phyloP scores from a whole-genome alignment of 2,888 invertebrate genomes.

The Lymantria monacha region DNA sequence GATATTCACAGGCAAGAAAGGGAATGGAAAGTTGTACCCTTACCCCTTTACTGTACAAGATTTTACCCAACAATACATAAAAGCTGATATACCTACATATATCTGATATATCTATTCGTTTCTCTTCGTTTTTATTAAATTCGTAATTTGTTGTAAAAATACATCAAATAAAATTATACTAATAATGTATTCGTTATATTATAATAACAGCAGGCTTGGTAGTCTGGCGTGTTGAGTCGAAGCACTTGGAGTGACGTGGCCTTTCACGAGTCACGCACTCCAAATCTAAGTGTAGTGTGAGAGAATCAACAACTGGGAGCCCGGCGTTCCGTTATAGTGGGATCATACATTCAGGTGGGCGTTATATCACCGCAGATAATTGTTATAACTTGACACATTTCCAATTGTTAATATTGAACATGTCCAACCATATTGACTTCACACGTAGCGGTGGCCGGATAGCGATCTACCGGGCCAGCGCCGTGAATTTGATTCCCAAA shows the following conservation, averaged over 20 bases:
- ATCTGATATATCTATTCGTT: no score
- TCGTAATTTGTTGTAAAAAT: background rate
- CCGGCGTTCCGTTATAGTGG: slow-evolving; percentile 34
- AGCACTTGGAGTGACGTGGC: slow-evolving; percentile 41
- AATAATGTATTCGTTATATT: background rate
- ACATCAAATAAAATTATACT: background rate
- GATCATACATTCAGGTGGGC: slow-evolving; percentile 41
- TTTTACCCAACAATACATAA: no score
- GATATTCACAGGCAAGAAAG: no score
- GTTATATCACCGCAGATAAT: slow-evolving; percentile 37
- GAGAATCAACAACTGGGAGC: slow-evolving; percentile 53
- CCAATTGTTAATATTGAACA: slow-evolving; percentile 37
- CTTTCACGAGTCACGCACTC: slow-evolving; percentile 64
- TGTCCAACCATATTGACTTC: slow-evolving; percentile 30
- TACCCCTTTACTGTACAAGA: no score
- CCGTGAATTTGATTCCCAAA: no score
- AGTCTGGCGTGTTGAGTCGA: slow-evolving; percentile 31
- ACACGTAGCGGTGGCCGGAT: no score
- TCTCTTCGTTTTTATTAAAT: no score
- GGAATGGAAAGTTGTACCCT: no score
- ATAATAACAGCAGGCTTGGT: slow-evolving; percentile 32
- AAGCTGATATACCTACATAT: no score
- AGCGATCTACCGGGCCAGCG: no score
- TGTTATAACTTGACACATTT: slow-evolving; percentile 42
- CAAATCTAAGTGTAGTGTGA: slow-evolving; percentile 47